phyloP scores from a whole-genome alignment of 2,888 invertebrate genomes.

The Hydropsyche betteni region DNA sequence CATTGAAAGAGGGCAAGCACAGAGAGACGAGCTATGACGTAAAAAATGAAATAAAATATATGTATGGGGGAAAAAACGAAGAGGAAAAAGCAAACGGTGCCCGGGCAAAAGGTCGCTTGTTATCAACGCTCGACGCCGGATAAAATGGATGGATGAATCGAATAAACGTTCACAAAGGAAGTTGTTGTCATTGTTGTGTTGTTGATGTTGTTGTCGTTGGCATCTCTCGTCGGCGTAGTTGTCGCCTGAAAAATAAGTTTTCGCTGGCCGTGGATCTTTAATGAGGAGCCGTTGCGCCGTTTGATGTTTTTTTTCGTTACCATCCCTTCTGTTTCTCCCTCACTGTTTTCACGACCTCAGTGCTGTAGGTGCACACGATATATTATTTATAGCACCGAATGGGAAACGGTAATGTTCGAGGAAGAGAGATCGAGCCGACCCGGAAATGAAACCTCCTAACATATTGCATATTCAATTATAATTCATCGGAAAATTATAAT shows the following conservation, averaged over 20 bases:
- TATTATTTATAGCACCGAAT: too few relatives aligned
- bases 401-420: too few relatives aligned
- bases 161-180: constrained; percentile 50
- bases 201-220: constrained; percentile 45
- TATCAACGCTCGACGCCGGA: constrained; percentile 37
- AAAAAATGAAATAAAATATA: constrained; percentile 16
- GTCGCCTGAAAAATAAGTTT: constrained; percentile 44
- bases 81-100: constrained; percentile 18
- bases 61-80: not conserved
- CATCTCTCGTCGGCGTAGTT: constrained; percentile 44
- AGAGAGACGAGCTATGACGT: constrained; percentile 33
- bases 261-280: constrained; percentile 33
- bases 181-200: constrained; percentile 47
- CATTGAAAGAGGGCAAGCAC: constrained; percentile 7
- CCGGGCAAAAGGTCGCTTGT: constrained; percentile 24
- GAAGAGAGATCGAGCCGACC: too few relatives aligned
- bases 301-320: constrained; percentile 40
- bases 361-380: too few relatives aligned
- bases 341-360: constrained; percentile 6
- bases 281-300: constrained; percentile 41
- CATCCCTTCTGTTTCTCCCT: not conserved
- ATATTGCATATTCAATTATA: too few relatives aligned
- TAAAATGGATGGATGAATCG: constrained; percentile 51
- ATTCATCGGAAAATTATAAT: too few relatives aligned
- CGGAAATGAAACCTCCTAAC: too few relatives aligned